These are phyloP conservation scores for Cheirogaleus major DNA, from an alignment of 2,797 vertebrate species.

Conservation along the genomic window DNA sequence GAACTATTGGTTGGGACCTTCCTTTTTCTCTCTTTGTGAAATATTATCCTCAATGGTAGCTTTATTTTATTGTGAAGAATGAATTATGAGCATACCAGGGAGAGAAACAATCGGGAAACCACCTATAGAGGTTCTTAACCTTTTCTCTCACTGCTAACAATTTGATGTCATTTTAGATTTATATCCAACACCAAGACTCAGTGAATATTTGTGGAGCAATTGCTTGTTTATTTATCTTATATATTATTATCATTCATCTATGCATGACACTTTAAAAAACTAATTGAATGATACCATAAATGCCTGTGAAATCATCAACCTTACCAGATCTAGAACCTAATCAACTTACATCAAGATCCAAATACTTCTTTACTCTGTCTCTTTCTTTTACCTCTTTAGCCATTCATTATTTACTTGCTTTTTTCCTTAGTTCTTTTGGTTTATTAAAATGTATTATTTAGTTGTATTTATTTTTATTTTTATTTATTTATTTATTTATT, in stretches of 20 bases:
- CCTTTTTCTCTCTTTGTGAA: not conserved
- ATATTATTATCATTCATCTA: not conserved
- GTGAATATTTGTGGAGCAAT: not conserved
- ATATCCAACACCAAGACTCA: not conserved
- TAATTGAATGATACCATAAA: not conserved
- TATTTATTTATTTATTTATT: not conserved
- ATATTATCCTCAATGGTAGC: slow-evolving; percentile 13
- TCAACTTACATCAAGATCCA: not conserved
- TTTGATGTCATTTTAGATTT: not conserved
- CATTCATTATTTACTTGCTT: not conserved
- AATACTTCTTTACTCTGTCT: not conserved
- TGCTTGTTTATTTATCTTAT: not conserved
- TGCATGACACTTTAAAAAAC: slow-evolving; percentile 8
- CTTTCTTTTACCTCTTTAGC: not conserved
- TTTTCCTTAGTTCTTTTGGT: not conserved
- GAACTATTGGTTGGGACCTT: not conserved
- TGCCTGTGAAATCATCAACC: not conserved
- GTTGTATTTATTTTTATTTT: not conserved
- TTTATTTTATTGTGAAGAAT: slow-evolving; percentile 58
- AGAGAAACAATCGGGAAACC: not conserved
- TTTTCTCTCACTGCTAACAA: not conserved
- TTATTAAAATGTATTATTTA: not conserved
- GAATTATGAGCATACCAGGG: slow-evolving; percentile 23
- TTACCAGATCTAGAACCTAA: not conserved
- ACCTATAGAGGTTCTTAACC: not conserved